Base-by-base conservation (phyloP, 2,888 invertebrate species). In the Campoplex nolae region DNA sequence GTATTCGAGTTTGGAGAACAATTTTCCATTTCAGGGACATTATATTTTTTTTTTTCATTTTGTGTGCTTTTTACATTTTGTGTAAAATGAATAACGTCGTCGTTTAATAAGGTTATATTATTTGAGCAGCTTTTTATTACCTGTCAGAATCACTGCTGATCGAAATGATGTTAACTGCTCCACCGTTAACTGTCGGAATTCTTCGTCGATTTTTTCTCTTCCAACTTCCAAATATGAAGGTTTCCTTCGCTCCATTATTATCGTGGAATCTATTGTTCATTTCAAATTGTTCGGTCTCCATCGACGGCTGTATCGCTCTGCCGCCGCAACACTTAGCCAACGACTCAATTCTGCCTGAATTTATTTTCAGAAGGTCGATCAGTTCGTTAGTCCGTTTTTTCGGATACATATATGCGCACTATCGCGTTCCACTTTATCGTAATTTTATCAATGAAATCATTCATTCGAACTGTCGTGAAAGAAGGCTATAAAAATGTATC, bases 141-240 rank as follows among this genome's bases (percentile, higher is more conserved):
- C 87, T 87, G 23, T 71, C 76, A 54, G 28, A 28, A 18, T 77
- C 80, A 62, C 75, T 84, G 74, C 54, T 76, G 56, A 56, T 71
- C 6, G 79, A 79, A 78, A 79, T 45, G 48, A 77, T 51, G 42
- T 67, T 79, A 28, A 71, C 67, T 11, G 51, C 42, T 38, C 70
- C 76, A 38, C 56, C 48, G 23, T 28, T 48, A 45, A 56, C 38
- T 0, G 54, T 28, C 23, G 82, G 65, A 35, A n/a, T 45, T 68
- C 79, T 81, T 74, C 87, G 70, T 42, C 85, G 75, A 73, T 48
- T 83, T 45, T 84, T 85, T 82, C 87, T 73, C 45, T 83, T 87
- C 87, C 87, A 87, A 42, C 87, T 87, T n/a, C 87, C 87, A 68
- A 87, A 87, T 58, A 87, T 87, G 54, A 85, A 87, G 3, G 82